Conservation (phyloP, 2,113 vertebrate genomes). For the Solea solea region DNA sequence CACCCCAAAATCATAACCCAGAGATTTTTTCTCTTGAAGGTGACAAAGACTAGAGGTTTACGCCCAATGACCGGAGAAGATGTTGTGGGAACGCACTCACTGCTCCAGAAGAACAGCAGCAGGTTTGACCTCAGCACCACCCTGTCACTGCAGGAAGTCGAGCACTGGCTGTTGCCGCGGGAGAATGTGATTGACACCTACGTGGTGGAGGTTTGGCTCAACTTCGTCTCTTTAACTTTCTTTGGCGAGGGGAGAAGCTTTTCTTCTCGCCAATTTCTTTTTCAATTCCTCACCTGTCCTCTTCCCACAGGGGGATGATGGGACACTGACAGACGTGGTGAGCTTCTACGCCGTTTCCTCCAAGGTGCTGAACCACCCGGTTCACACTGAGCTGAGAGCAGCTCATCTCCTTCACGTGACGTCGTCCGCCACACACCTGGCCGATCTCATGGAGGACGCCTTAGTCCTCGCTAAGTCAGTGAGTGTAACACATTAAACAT, state of each 20-base stretch:
- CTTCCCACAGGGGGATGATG: constrained; percentile 77
- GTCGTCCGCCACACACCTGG: constrained; percentile 84
- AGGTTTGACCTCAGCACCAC: constrained; percentile 86
- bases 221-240: background rate
- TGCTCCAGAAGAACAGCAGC: constrained; percentile 84
- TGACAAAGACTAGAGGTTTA: constrained; percentile 86
- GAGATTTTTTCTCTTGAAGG: constrained; percentile 66
- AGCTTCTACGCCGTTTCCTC: constrained; percentile 91
- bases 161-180: constrained; percentile 92
- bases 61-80: constrained; percentile 88
- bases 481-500: constrained; percentile 58
- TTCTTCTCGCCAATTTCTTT: background rate
- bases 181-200: constrained; percentile 93
- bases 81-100: constrained; percentile 79
- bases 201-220: constrained; percentile 89
- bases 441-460: constrained; percentile 90
- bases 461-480: constrained; percentile 94
- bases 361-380: constrained; percentile 90
- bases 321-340: constrained; percentile 89
- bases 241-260: background rate
- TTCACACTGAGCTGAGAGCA: constrained; percentile 90
- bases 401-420: constrained; percentile 89
- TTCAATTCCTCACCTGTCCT: background rate
- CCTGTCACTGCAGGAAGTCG: constrained; percentile 87
- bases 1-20: background rate